A percentile compares a stretch with the other conserved stretches of the same genome.
phyloP scores from a whole-genome alignment of 2,113 vertebrate genomes.

The Pheucticus melanocephalus region DNA sequence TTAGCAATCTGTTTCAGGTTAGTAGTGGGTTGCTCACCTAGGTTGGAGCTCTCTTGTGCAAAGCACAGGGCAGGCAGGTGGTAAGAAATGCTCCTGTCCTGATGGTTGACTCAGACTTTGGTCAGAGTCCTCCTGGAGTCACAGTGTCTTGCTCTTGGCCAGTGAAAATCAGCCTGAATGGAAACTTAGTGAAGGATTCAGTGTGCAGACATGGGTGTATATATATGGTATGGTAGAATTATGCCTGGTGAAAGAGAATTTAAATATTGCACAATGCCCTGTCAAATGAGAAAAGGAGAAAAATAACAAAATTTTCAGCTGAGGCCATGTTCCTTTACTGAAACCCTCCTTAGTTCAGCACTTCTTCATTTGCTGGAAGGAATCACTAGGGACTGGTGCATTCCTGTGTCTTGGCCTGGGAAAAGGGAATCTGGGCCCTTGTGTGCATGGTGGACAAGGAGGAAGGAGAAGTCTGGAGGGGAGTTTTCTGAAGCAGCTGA shows the following conservation, averaged over 20 bases:
- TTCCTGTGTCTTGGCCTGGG: slow-evolving; percentile 13
- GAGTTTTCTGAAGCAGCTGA: slow-evolving; percentile 19
- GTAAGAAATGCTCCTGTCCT: neutral
- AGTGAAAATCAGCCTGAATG: neutral
- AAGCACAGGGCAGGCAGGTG: neutral
- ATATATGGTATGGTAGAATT: neutral
- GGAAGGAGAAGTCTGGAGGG: slow-evolving; percentile 31
- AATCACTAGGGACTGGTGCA: neutral
- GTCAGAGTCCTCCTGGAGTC: neutral
- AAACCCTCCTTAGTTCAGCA: neutral
- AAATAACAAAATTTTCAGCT: neutral
- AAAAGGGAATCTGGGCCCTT: neutral
- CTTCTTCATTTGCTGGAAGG: neutral
- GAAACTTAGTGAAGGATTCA: neutral
- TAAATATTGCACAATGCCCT: neutral
- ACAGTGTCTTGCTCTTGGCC: neutral
- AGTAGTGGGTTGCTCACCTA: neutral
- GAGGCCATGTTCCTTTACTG: neutral
- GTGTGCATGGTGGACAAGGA: neutral
- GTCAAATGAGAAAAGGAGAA: neutral
- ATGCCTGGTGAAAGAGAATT: neutral
- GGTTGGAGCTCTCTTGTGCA: neutral
- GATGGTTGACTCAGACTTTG: neutral
- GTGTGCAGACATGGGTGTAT: neutral
- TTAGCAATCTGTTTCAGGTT: neutral